Evolutionary conservation across 2,888 invertebrate genomes (phyloP).

Genomic region (Plemyria rubiginata): DNA sequence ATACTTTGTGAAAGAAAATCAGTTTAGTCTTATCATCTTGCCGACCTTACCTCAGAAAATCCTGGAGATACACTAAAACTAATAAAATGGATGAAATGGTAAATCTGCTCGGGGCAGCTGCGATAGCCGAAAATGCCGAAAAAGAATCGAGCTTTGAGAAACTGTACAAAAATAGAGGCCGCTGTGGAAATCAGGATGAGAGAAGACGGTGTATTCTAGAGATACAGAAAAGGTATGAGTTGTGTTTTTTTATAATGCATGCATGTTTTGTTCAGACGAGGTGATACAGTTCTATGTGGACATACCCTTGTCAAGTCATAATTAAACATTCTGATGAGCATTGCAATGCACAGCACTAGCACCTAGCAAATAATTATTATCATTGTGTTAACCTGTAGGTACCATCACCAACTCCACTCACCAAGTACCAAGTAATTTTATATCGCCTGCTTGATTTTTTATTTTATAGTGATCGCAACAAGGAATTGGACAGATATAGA

Average conservation of each 20-base stretch:
- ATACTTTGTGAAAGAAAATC: not conserved
- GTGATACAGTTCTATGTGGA: too few relatives aligned
- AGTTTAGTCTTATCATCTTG: not conserved
- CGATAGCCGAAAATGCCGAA: constrained; percentile 45
- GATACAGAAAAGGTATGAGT: constrained; percentile 82
- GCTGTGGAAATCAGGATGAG: constrained; percentile 75
- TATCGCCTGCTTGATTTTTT: not conserved
- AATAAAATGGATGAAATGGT: constrained; percentile 69
- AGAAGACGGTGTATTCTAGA: constrained; percentile 82
- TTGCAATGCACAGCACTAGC: too few relatives aligned
- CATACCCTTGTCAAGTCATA: too few relatives aligned
- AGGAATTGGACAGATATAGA: constrained; percentile 76
- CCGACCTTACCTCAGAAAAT: not conserved
- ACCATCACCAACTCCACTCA: too few relatives aligned
- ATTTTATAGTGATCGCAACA: constrained; percentile 75
- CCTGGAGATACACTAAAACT: not conserved
- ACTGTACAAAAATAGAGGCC: constrained; percentile 74
- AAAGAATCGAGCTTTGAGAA: constrained; percentile 53
- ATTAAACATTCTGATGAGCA: too few relatives aligned
- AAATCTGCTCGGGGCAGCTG: constrained; percentile 53
- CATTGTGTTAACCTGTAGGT: too few relatives aligned
- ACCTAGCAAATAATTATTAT: too few relatives aligned
- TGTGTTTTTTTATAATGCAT: too few relatives aligned
- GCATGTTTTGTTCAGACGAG: too few relatives aligned
- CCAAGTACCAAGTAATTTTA: too few relatives aligned